Evolutionary conservation across 35 echinoderm and acorn worm species (phyloP), one percentile per base, ranked within the genome.

Genomic region (Ophiothrix spiculata): DNA sequence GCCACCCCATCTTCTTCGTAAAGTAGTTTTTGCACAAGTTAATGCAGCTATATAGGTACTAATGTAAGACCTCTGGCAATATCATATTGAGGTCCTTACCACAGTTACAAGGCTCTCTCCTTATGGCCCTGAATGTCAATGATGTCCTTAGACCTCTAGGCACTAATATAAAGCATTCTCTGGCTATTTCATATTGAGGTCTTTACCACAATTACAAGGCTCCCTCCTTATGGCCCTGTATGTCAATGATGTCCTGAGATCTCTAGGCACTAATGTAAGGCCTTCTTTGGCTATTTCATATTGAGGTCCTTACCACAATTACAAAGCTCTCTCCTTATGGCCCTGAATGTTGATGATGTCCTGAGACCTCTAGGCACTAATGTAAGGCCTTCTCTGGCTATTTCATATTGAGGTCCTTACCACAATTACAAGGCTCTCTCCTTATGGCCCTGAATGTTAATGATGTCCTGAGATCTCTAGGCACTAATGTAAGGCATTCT

Each of bases 391-490:
- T 29, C 32, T 0, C 19, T 39, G 39, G 38, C n/a, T n/a, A n/a
- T n/a, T n/a, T n/a, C n/a, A n/a, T n/a, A n/a, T n/a, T n/a, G n/a
- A n/a, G n/a, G n/a, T n/a, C n/a, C 85, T 90, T 90, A 99, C 96
- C 74, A 75, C 96, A 99, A 21, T 87, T 35, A 90, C 92, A 99
- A 1, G 96, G 96, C 79, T 45, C 80, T 37, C 83, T 76, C 56
- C 92, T 91, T 0, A 99, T 83, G n/a, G 92, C 92, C 83, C 96
- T 41, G 79, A 92, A 99, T 32, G 96, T 99, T 81, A 99, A 87
- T 16, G 96, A 99, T 54, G 86, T 99, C 23, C 96, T 84, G 17
- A 79, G 83, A 63, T 79, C 82, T 86, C 96, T 77, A 17, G 37
- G 81, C 34, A 83, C 54, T 10, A 99, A 63, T n/a, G 96, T 99